Conservation (phyloP, 2,113 vertebrate species). For the Sander vitreus region DNA sequence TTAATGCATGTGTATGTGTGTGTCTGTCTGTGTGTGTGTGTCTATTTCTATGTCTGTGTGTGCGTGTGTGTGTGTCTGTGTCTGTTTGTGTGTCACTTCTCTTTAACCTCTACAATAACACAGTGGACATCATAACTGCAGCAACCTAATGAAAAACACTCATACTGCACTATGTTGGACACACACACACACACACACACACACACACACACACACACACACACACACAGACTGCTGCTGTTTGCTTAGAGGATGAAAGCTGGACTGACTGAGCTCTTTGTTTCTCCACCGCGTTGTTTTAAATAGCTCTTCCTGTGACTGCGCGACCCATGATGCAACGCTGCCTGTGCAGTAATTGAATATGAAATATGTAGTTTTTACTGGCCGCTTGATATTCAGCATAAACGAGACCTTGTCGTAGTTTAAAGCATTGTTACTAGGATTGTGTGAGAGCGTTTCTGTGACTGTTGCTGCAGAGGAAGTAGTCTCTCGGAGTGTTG, state of each 20-base stretch:
- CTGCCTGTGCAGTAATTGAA: conserved; percentile 21
- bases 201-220: conserved; percentile 30
- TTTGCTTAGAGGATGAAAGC: conserved; percentile 43
- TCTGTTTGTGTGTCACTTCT: not conserved
- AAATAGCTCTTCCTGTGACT: conserved; percentile 68
- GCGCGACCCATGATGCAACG: conserved; percentile 62
- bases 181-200: conserved; percentile 10
- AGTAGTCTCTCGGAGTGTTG: conserved; percentile 29
- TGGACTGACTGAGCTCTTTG: conserved; percentile 45
- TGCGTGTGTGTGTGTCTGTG: not conserved
- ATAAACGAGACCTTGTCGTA: not conserved
- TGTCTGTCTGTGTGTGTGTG: not conserved
- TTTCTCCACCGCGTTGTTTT: conserved; percentile 37
- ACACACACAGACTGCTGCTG: conserved; percentile 15
- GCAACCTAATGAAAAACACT: too few relatives aligned
- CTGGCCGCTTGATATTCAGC: not conserved
- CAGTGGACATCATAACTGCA: too few relatives aligned
- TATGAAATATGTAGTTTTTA: not conserved
- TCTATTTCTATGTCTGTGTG: not conserved
- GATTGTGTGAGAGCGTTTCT: not conserved
- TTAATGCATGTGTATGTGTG: not conserved
- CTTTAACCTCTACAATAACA: too few relatives aligned
- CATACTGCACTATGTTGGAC: too few relatives aligned
- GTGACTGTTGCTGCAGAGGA: conserved; percentile 31
- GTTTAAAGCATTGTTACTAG: not conserved